phyloP scores from a whole-genome alignment of 2,113 vertebrate genomes.

The Paramormyrops kingsleyae region DNA sequence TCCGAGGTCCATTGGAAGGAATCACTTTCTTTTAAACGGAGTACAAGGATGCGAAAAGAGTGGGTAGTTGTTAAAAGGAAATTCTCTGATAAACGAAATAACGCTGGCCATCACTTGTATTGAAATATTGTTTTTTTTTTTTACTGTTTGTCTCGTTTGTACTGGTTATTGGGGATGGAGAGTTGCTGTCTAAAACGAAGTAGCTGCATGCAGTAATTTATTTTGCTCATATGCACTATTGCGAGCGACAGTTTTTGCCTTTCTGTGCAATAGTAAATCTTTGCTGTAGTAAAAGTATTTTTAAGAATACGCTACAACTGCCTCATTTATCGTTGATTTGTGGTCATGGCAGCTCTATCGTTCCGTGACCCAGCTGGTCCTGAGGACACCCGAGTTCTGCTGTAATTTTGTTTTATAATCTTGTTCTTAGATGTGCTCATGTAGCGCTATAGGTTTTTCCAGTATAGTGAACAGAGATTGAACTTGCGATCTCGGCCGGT shows the following conservation, averaged over 20 bases:
- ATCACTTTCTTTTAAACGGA: neutral
- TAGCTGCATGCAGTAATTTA: neutral
- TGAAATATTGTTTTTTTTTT: neutral
- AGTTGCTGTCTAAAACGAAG: neutral
- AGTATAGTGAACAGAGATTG: neutral
- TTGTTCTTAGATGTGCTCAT: neutral
- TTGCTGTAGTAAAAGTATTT: neutral
- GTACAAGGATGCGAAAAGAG: neutral
- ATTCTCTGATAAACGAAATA: neutral
- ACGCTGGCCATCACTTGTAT: neutral
- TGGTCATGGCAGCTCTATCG: neutral
- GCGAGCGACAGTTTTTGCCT: neutral
- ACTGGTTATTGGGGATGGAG: neutral
- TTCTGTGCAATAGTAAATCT: neutral
- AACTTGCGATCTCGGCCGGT: neutral
- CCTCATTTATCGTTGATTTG: neutral
- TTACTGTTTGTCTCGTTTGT: neutral
- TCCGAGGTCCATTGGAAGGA: neutral
- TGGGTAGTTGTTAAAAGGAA: neutral
- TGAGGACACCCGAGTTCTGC: neutral
- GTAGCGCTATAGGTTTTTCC: neutral
- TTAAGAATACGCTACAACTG: neutral
- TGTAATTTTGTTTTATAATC: neutral
- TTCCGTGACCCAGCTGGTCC: neutral
- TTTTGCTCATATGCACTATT: neutral